Conservation (phyloP, 2,888 invertebrate species). For the Nomada hirtipes region DNA sequence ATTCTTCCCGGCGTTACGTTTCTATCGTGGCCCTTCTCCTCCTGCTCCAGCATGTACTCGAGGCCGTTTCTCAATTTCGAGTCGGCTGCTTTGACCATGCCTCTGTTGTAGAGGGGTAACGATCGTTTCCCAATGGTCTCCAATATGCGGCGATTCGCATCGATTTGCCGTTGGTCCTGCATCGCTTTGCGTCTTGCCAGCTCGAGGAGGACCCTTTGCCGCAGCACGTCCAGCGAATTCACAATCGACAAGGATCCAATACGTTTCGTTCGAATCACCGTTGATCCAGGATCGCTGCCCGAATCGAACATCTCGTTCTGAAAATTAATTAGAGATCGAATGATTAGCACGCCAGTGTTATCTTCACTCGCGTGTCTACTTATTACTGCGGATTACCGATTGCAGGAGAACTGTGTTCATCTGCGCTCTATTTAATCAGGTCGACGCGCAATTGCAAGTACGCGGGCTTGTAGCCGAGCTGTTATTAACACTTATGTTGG, state of each 20-base stretch:
- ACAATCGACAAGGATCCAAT: slow-evolving; percentile 91
- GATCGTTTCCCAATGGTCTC: slow-evolving; percentile 91
- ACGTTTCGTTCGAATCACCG: slow-evolving; percentile 71
- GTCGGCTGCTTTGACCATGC: slow-evolving; percentile 19
- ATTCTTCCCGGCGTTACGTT: slow-evolving; percentile 46
- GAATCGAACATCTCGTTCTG: slow-evolving; percentile 74
- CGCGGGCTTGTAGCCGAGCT: too few relatives aligned
- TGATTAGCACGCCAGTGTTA: too few relatives aligned
- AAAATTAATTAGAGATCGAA: not conserved
- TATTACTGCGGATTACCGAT: too few relatives aligned
- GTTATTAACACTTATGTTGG: too few relatives aligned
- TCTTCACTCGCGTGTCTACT: too few relatives aligned
- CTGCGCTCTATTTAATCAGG: too few relatives aligned
- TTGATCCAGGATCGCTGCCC: slow-evolving; percentile 64
- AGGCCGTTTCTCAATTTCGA: slow-evolving; percentile 36
- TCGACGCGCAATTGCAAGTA: too few relatives aligned
- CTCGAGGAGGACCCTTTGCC: slow-evolving; percentile 92
- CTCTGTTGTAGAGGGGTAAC: slow-evolving; percentile 46
- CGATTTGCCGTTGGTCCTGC: slow-evolving; percentile 89
- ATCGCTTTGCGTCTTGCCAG: slow-evolving; percentile 93
- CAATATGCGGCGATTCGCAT: slow-evolving; percentile 90
- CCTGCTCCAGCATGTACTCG: slow-evolving; percentile 35
- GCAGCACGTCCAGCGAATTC: slow-evolving; percentile 94
- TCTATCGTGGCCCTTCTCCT: slow-evolving; percentile 26
- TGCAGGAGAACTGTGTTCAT: too few relatives aligned